phyloP scores from a whole-genome alignment of 2,888 invertebrate genomes.

The Alentia gelatinosa region DNA sequence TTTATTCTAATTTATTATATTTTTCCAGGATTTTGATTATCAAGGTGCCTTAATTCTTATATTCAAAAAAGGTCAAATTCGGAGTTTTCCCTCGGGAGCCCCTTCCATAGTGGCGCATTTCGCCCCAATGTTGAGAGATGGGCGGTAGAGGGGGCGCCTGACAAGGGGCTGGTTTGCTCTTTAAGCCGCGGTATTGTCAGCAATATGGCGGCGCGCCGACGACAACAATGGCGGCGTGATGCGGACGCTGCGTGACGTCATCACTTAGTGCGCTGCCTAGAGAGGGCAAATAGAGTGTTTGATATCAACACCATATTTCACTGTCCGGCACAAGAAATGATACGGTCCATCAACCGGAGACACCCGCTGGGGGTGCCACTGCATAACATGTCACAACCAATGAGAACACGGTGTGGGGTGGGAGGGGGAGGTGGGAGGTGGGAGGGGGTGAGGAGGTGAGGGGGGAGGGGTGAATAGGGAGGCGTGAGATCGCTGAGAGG shows the following conservation, averaged over 20 bases:
- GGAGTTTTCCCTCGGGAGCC: too few relatives aligned
- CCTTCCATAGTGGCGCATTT: too few relatives aligned
- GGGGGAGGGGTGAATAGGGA: not conserved
- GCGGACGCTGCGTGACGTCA: not conserved
- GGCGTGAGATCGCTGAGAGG: too few relatives aligned
- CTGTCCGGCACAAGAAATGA: not conserved
- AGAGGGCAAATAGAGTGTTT: constrained; percentile 9
- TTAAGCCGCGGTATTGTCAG: not conserved
- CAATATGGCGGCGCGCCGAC: not conserved
- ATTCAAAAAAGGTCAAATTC: too few relatives aligned
- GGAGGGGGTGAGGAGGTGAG: not conserved
- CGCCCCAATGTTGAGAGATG: too few relatives aligned
- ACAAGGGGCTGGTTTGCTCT: not conserved
- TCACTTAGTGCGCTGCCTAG: not conserved
- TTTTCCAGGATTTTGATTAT: too few relatives aligned
- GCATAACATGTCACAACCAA: not conserved
- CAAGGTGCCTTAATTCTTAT: too few relatives aligned
- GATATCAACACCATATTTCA: constrained; percentile 25
- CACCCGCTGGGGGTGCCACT: not conserved
- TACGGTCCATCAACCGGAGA: not conserved
- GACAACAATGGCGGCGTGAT: not conserved
- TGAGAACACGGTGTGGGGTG: not conserved
- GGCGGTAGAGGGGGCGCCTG: too few relatives aligned
- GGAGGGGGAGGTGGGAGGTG: not conserved
- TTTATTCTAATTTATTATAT: too few relatives aligned